Evolutionary conservation across 2,888 invertebrate genomes (phyloP), one percentile per base, ranked within the genome.

Genomic region (Papilio demoleus): DNA sequence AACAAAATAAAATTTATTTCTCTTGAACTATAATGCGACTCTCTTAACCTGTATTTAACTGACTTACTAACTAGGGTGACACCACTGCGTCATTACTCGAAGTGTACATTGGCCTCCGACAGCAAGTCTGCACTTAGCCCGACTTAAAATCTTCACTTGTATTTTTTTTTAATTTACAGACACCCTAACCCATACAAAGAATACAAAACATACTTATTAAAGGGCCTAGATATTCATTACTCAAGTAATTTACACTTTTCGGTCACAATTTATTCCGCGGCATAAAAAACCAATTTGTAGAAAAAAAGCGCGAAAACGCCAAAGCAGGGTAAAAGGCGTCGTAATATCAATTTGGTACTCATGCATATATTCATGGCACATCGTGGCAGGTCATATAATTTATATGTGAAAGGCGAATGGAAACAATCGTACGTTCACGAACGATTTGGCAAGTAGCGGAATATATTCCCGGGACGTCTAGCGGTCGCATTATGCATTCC

Each of bases 291-390:
- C 89, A 90, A 91, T 90, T 90, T 88, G 75, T 71, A 77, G 82
- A 84, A 83, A 83, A 60, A 62, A 67, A 67, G 56, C n/a, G 63
- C 84, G 74, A 79, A 87, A 84, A 85, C 83, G 83, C 87, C 85
- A 84, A 89, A 87, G 81, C 83, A 88, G 87, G 88, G 85, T 77
- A 85, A 88, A 81, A 87, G 82, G 84, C 74, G 72, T 77, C 71
- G 86, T 88, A 90, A 89, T 92, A 92, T 92, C 92, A 92, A 92
- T 92, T 92, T 91, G 87, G 81, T 74, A 83, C 87, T 91, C 92
- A 92, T 92, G 83, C 88, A 92, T 90, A 78, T 88, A 92, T 92
- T 91, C 92, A 92, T 92, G 79, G 75, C 81, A 78, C 84, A 81
- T 84, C 84, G 81, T 80, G 82, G 82, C 82, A 84, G 87, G 90